Base-by-base conservation (phyloP, 2,797 vertebrate genomes). In the Cryptoprocta ferox region DNA sequence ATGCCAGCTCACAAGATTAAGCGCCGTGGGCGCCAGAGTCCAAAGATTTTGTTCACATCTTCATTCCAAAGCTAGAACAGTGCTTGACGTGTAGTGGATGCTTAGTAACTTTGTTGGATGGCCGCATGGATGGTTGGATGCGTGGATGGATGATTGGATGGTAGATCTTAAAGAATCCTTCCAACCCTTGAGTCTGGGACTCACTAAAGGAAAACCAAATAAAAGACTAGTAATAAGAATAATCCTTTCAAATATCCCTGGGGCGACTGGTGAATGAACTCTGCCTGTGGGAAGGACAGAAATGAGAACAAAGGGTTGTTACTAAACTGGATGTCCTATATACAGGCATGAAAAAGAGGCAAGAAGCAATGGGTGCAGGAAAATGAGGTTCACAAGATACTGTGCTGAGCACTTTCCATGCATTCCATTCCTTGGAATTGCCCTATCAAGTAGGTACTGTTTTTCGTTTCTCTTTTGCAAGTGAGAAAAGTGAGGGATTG, bases 391-490 rank as follows among this genome's bases (percentile, higher is more conserved):
- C 32, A 1, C 4, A 0, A n/a, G 10, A 5, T 1, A 15, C 30
- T 7, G 26, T 7, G 13, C 30, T 19, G 37, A 12, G 14, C 19
- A 6, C 13, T n/a, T 9, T 32, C 3, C 5, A 5, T 0, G 26
- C 15, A 0, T 39, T n/a, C 9, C 6, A 0, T 63, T 26, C 13
- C 48, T 53, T 30, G 50, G 42, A 50, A 12, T 1, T 6, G 28
- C 6, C 6, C 12, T 39, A 0, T 28, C 12, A 4, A n/a, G 4
- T 32, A 28, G 26, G 10, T 4, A 5, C 68, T 32, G 7, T 1
- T 93, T 45, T 30, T 61, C 35, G 4, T 14, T 10, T 59, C 45
- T 32, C 16, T 30, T 68, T 30, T 63, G 73, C 42, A 61, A 37
- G 5, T 11, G 81, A 90, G 53, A 45, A 8, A 37, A 37, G 12